Base-by-base conservation (phyloP, 2,888 invertebrate species). In the Ephialtes manifestator region DNA sequence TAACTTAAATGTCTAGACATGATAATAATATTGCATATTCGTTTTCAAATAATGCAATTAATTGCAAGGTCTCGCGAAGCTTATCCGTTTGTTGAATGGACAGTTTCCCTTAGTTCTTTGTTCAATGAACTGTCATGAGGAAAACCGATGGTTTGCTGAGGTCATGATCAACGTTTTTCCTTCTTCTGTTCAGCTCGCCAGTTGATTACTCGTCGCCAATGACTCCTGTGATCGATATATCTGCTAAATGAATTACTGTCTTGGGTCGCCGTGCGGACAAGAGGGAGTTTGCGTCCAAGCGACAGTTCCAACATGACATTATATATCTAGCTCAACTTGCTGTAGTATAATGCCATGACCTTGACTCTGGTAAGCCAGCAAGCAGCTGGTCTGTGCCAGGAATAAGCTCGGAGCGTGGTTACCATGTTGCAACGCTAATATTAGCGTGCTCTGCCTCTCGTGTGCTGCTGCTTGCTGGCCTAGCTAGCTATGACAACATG, bases 341-440 rank as follows among this genome's bases (percentile, higher is more conserved):
- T 75, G 75, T 79, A 67, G 89, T 90, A 90, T 92, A 92, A 93
- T 91, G 88, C 90, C 90, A 87, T 92, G 92, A 92, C 93, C 93
- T 93, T 93, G 93, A 93, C 93, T 93, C 92, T 93, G 93, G 93
- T 89, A 89, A 91, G 91, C 90, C 90, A 89, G 78, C 82, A 51
- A 92, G 92, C 92, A 90, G 91, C 91, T 91, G 90, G 89, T 85
- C 89, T 89, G 90, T 88, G 92, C 93, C 93, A 92, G 91, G 93
- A 93, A 93, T 93, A 93, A 92, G 91, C 90, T 90, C 88, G 87
- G 90, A 90, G 90, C 91, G 90, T 90, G 92, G 93, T 92, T 91
- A 91, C 90, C 91, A 91, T 91, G 93, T 91, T 92, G 90, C 92
- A 90, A 88, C 90, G 91, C 93, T 93, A 93, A 93, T 93, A 93